These are phyloP conservation scores for Manacus vitellinus DNA, from an alignment of 2,113 vertebrate genomes.

Conservation along the genomic window DNA sequence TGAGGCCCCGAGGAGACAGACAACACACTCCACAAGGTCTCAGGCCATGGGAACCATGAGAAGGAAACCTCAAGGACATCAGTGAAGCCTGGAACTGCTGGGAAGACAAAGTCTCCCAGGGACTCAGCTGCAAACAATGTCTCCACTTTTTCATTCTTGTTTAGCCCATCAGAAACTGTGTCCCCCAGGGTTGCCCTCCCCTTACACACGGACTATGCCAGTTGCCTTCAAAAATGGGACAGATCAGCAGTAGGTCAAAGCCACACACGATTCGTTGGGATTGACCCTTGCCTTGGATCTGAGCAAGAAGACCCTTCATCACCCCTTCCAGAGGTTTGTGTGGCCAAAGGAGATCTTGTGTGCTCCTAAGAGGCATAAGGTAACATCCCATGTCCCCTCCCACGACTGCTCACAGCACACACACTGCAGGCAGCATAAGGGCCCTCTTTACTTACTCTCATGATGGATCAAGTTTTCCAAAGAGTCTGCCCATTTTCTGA, in stretches of 20 bases:
- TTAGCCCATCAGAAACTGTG: neutral
- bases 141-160: neutral
- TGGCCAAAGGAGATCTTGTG: neutral
- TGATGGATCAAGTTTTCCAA: constrained; percentile 85
- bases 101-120: constrained; percentile 11
- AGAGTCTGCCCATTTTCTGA: constrained; percentile 88
- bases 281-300: neutral
- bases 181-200: neutral
- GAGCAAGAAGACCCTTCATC: neutral
- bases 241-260: neutral
- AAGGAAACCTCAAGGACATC: neutral
- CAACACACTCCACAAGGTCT: constrained; percentile 63
- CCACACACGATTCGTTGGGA: neutral
- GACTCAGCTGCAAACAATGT: neutral
- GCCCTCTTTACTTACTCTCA: constrained; percentile 80
- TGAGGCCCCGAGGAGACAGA: constrained; percentile 37
- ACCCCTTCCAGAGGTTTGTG: neutral
- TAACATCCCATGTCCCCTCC: accelerated
- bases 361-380: neutral
- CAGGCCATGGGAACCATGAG: constrained; percentile 73
- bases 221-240: neutral
- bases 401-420: neutral
- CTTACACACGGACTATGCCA: neutral
- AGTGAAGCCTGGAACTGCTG: neutral
- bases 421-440: neutral